These are phyloP conservation scores for Danionella dracula DNA, from an alignment of 2,797 vertebrate species.

Conservation along the genomic window DNA sequence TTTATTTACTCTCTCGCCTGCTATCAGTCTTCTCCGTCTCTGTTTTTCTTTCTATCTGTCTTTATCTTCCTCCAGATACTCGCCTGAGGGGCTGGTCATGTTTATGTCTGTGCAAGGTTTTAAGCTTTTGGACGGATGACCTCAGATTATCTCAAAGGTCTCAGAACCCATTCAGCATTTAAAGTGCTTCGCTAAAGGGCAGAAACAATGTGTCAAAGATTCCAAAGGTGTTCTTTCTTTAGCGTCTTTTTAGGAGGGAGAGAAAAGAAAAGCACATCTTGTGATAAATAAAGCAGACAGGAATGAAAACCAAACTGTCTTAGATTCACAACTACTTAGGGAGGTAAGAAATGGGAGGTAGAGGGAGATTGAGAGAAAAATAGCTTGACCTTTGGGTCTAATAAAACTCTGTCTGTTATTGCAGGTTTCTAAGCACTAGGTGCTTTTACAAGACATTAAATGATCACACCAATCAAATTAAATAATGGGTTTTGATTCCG, in stretches of 20 bases:
- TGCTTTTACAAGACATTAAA: conserved; percentile 63
- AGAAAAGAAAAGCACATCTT: not conserved
- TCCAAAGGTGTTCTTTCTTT: conserved; percentile 37
- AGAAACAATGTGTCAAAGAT: not conserved
- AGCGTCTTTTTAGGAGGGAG: not conserved
- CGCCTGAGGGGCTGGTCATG: not conserved
- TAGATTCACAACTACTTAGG: conserved; percentile 15
- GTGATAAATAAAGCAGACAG: conserved; percentile 4
- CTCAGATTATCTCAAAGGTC: conserved; percentile 8
- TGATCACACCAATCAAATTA: conserved; percentile 57
- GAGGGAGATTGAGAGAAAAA: conserved; percentile 49
- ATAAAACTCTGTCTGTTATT: conserved; percentile 67
- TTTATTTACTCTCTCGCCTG: not conserved
- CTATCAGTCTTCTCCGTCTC: not conserved
- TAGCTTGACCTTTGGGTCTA: conserved; percentile 51
- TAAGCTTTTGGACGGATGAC: conserved; percentile 13
- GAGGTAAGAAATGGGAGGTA: conserved; percentile 31
- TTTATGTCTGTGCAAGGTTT: conserved; percentile 26
- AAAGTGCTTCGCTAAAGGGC: not conserved
- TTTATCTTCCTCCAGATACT: not conserved
- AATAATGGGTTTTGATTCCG: conserved; percentile 51
- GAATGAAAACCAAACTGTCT: not conserved
- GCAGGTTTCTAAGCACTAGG: conserved; percentile 62
- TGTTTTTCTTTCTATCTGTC: not conserved
- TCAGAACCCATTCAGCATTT: not conserved